Percentiles rank a stretch among this genome's conserved stretches.
phyloP scores from a whole-genome alignment of 1,140 invertebrate species.

The Lycorma delicatula region DNA sequence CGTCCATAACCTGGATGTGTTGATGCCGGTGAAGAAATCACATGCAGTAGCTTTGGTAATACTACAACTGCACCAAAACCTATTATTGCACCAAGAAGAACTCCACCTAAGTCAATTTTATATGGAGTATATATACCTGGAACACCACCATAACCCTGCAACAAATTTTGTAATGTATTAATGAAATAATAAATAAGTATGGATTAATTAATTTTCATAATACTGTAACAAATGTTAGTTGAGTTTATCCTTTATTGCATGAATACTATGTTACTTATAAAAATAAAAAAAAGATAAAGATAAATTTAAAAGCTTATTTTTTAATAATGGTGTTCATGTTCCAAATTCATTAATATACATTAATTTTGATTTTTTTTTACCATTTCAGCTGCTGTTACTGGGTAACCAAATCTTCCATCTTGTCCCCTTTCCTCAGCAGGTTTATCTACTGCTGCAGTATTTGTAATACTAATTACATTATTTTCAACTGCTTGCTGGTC shows the following conservation, averaged over 20 bases:
- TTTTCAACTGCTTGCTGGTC: background rate
- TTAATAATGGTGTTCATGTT: background rate
- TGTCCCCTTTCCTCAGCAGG: background rate
- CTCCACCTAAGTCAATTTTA: slow-evolving; percentile 73
- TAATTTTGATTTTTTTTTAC: background rate
- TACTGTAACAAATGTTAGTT: background rate
- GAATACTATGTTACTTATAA: too few relatives aligned
- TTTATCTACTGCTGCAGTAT: background rate
- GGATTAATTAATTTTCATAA: background rate
- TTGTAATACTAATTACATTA: background rate
- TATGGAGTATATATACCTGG: slow-evolving; percentile 48
- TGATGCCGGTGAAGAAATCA: slow-evolving; percentile 42
- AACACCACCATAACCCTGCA: slow-evolving; percentile 16
- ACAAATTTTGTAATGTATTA: background rate
- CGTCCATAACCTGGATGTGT: slow-evolving; percentile 15
- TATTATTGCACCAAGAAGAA: slow-evolving; percentile 64
- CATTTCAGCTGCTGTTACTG: slow-evolving; percentile 12
- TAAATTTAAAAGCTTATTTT: background rate
- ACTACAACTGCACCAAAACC: slow-evolving; percentile 69
- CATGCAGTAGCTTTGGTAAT: slow-evolving; percentile 63
- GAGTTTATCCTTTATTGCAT: background rate
- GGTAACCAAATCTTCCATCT: background rate
- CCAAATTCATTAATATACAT: background rate
- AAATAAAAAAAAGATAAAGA: background rate
- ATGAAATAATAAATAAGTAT: background rate